Evolutionary conservation across 2,113 vertebrate genomes (phyloP).

Genomic region (Gobiocypris rarus): DNA sequence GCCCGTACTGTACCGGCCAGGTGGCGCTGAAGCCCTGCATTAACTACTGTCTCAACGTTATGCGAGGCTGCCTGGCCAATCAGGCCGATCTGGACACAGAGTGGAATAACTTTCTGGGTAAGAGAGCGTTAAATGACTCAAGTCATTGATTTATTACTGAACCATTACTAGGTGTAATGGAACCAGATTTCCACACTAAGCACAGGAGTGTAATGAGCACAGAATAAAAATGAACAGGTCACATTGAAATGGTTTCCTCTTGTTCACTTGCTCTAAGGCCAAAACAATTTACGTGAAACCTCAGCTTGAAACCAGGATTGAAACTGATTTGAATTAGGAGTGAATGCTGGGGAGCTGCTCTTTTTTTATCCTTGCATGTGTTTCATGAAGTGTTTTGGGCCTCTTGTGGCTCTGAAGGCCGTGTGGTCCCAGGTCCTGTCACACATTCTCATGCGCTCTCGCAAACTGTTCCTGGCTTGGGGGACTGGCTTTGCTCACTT

Average conservation of each 20-base stretch:
- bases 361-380: background rate
- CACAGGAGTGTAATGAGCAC: no score
- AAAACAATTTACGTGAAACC: background rate
- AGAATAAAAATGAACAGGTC: constrained; percentile 34
- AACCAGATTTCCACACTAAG: constrained; percentile 1
- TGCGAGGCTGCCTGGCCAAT: constrained; percentile 95
- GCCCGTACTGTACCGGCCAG: constrained; percentile 91
- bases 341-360: background rate
- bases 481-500: constrained; percentile 46
- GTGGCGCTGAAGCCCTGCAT: constrained; percentile 92
- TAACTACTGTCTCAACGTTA: constrained; percentile 97
- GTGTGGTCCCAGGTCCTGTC: background rate
- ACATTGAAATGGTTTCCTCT: constrained; percentile 11
- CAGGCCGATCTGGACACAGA: constrained; percentile 93
- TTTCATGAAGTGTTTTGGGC: constrained; percentile 7
- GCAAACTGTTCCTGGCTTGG: constrained; percentile 34
- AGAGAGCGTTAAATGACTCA: constrained; percentile 58
- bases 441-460: background rate
- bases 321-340: background rate
- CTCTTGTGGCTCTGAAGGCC: constrained; percentile 11
- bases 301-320: background rate
- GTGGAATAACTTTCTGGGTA: constrained; percentile 98
- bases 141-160: background rate
- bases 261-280: constrained; percentile 26
- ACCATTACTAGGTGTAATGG: background rate